A percentile compares a stretch with the other conserved stretches of the same genome.
phyloP scores from a whole-genome alignment of 2,888 invertebrate genomes.

The Phasia obesa region DNA sequence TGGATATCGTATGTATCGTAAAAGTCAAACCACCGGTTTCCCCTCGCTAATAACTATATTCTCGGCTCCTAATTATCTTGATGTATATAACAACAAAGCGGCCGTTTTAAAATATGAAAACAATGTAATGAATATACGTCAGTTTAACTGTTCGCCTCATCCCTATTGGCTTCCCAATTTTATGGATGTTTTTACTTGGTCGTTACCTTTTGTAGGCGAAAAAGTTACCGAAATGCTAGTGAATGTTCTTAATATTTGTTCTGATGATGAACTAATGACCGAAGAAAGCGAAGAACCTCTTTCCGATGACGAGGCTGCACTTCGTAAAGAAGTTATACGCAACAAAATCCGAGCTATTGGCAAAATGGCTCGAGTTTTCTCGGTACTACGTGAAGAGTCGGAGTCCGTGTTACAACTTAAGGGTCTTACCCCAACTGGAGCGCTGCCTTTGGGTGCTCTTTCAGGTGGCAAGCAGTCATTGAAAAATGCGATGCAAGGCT shows the following conservation, averaged over 20 bases:
- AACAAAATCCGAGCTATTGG: constrained; percentile 99
- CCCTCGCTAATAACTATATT: constrained; percentile 99
- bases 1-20: constrained; percentile 98
- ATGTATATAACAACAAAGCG: constrained; percentile 99
- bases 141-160: constrained; percentile 99
- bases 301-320: constrained; percentile 89
- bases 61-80: constrained; percentile 99
- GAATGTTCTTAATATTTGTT: constrained; percentile 99
- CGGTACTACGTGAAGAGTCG: constrained; percentile 99
- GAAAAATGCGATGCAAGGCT: constrained; percentile 97
- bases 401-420: constrained; percentile 99
- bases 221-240: constrained; percentile 99
- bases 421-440: constrained; percentile 98
- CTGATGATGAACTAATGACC: constrained; percentile 98
- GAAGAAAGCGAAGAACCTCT: constrained; percentile 92
- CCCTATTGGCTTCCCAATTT: constrained; percentile 99
- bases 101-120: constrained; percentile 99
- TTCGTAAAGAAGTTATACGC: constrained; percentile 99
- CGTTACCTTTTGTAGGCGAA: constrained; percentile 99
- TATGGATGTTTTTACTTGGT: constrained; percentile 99
- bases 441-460: constrained; percentile 96
- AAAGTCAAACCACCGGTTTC: constrained; percentile 99
- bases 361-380: constrained; percentile 99
- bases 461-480: constrained; percentile 98
- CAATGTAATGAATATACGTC: constrained; percentile 99